Percentiles rank a stretch among this genome's conserved stretches.
Conservation (phyloP, 2,113 vertebrate species). For the Ardeotis arabs region DNA sequence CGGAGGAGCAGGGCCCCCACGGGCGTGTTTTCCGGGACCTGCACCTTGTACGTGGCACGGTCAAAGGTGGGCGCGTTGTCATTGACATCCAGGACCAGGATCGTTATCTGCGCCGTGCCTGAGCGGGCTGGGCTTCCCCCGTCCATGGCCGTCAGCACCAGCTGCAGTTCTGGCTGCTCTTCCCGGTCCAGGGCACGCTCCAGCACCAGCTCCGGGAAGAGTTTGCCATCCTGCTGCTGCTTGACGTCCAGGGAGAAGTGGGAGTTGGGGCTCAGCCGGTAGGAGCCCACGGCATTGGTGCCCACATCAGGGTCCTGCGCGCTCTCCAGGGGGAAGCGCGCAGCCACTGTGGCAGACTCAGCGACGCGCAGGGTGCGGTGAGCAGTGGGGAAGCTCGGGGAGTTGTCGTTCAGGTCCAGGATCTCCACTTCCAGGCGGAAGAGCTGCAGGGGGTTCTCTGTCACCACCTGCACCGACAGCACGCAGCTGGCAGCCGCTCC, state of each 20-base stretch:
- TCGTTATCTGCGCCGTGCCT: conserved; percentile 73
- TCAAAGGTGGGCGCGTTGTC: conserved; percentile 85
- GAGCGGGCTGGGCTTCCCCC: conserved; percentile 78
- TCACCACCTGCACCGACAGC: conserved; percentile 79
- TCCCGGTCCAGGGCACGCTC: conserved; percentile 80
- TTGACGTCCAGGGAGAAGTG: conserved; percentile 79
- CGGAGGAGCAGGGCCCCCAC: conserved; percentile 71
- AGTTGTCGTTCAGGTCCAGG: conserved; percentile 84
- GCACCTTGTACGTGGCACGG: conserved; percentile 67
- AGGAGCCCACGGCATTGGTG: conserved; percentile 76
- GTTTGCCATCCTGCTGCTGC: conserved; percentile 79
- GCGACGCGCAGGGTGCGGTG: conserved; percentile 74
- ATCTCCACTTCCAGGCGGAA: conserved; percentile 82
- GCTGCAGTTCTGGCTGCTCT: conserved; percentile 72
- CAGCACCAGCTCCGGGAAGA: conserved; percentile 82
- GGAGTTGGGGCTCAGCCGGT: conserved; percentile 71
- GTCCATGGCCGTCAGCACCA: conserved; percentile 79
- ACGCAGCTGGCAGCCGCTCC: conserved; percentile 75
- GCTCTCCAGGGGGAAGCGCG: conserved; percentile 78
- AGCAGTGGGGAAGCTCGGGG: conserved; percentile 75
- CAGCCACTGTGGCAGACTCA: conserved; percentile 74
- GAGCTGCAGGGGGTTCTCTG: conserved; percentile 80
- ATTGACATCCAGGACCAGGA: conserved; percentile 85
- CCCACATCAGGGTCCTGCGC: conserved; percentile 83
- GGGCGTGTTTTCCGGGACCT: conserved; percentile 73